These are phyloP conservation scores for Catharus bicknelli DNA, from an alignment of 2,113 vertebrate genomes.

Conservation along the genomic window DNA sequence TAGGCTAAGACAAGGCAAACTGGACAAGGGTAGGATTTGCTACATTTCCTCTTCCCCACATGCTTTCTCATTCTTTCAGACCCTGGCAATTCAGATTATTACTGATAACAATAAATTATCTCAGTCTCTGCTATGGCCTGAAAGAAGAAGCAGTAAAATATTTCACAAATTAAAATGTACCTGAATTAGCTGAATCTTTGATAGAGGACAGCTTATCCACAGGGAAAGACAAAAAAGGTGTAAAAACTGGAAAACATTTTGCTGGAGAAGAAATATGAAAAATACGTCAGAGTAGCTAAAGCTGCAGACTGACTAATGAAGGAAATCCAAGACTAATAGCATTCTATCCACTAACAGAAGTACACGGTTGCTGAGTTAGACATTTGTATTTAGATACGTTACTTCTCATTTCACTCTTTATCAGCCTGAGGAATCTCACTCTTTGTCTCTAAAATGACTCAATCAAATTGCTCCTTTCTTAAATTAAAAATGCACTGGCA, in stretches of 20 bases:
- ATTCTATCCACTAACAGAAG: conserved; percentile 65
- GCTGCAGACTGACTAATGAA: not conserved
- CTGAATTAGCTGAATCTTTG: not conserved
- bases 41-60: not conserved
- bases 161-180: not conserved
- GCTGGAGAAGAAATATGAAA: not conserved
- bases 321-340: conserved; percentile 73
- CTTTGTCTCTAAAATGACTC: not conserved
- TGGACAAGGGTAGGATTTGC: not conserved
- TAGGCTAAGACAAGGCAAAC: not conserved
- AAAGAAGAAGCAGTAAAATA: conserved; percentile 16
- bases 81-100: not conserved
- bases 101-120: not conserved
- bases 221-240: not conserved
- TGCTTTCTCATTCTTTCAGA: not conserved
- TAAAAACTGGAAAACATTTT: not conserved
- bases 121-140: not conserved
- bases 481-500: not conserved
- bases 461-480: conserved; percentile 2
- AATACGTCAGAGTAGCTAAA: conserved; percentile 1
- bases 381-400: conserved; percentile 36
- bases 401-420: conserved; percentile 62
- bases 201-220: not conserved
- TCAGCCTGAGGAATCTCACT: conserved; percentile 53
- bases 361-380: conserved; percentile 53